Evolutionary conservation across 2,888 invertebrate species (phyloP).

Genomic region (Sarcophaga caerulescens): DNA sequence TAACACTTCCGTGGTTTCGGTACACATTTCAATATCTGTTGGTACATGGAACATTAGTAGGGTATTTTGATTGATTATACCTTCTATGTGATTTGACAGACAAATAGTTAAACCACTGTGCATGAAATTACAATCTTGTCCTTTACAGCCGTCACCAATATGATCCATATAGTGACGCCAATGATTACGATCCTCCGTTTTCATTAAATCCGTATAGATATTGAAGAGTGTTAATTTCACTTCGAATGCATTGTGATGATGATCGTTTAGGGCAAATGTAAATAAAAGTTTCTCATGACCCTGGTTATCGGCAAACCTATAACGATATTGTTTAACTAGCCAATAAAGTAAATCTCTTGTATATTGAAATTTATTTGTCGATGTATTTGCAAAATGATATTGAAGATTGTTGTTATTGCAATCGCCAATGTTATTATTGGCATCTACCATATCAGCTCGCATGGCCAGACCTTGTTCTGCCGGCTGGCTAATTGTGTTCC

Average conservation of each 20-base stretch:
- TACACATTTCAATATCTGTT: conserved; percentile 26
- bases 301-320: conserved; percentile 4
- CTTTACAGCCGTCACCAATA: conserved; percentile 40
- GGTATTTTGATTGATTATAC: conserved; percentile 6
- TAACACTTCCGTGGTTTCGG: conserved; percentile 36
- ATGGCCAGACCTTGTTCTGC: not conserved
- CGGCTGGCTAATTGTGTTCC: not conserved
- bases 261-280: conserved; percentile 43
- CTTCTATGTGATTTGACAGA: conserved; percentile 41
- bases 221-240: conserved; percentile 37
- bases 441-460: not conserved
- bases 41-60: conserved; percentile 39
- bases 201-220: conserved; percentile 42
- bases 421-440: conserved; percentile 1
- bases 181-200: conserved; percentile 21
- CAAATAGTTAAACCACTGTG: conserved; percentile 41
- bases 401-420: conserved; percentile 1
- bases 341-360: conserved; percentile 32
- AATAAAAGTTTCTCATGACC: conserved; percentile 47
- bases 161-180: conserved; percentile 49
- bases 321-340: conserved; percentile 32
- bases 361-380: conserved; percentile 20
- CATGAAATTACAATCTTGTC: conserved; percentile 37
- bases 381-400: not conserved
- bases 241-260: conserved; percentile 46